Evolutionary conservation across 2,113 vertebrate genomes (phyloP).

Genomic region (Steatornis caripensis): DNA sequence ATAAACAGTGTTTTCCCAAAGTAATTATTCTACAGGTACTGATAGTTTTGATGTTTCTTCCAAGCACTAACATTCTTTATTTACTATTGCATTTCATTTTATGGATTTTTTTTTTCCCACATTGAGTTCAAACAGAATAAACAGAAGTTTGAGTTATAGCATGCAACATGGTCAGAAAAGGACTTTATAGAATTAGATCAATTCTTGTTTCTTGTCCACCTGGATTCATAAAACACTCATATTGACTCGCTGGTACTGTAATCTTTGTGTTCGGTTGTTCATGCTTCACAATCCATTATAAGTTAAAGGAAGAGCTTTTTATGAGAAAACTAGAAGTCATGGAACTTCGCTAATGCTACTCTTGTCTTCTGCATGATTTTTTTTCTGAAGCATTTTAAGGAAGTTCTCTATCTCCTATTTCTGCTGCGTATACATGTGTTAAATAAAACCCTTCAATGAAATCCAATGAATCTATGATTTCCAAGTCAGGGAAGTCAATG

Average conservation of each 20-base stretch:
- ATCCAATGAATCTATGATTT: not conserved
- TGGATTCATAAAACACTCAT: not conserved
- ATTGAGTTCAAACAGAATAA: not conserved
- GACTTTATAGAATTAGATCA: not conserved
- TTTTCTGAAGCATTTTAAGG: not conserved
- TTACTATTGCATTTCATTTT: conserved; percentile 26
- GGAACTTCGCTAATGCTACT: not conserved
- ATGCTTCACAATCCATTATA: not conserved
- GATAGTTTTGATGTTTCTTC: not conserved
- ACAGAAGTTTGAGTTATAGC: conserved; percentile 4
- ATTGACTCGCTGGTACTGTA: not conserved
- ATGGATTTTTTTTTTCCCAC: conserved; percentile 20
- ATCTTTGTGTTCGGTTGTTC: not conserved
- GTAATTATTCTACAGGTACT: not conserved
- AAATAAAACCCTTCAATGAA: not conserved
- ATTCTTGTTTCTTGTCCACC: conserved; percentile 10
- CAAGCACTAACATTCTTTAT: not conserved
- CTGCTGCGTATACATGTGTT: not conserved
- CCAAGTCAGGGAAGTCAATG: not conserved
- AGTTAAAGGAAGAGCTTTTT: not conserved
- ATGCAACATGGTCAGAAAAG: not conserved
- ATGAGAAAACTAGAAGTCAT: not conserved
- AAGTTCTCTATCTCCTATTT: not conserved
- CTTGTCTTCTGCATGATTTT: not conserved
- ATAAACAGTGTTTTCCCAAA: not conserved